Evolutionary conservation across 2,113 vertebrate species (phyloP), one percentile per base, ranked within the genome.

Genomic region (Actinemys pallida): DNA sequence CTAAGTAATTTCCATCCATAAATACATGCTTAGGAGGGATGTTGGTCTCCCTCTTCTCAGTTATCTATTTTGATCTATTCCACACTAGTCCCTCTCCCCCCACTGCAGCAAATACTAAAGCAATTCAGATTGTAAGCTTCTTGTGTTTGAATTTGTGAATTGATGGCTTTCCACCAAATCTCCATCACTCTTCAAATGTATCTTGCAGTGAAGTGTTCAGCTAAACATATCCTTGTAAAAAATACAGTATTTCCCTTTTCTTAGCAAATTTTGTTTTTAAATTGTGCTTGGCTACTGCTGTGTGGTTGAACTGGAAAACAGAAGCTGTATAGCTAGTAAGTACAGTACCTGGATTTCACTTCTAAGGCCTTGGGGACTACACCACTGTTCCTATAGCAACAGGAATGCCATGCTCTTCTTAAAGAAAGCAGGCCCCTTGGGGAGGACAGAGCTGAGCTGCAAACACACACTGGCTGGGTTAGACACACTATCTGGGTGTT

Each of bases 361-460:
- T 50, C 90, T 8, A 82, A 97, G 95, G 81, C 96, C 94, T 94
- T 27, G 91, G 95, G 91, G 97, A 56, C 78, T 95, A 94, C 57
- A 91, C 93, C 87, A 81, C 96, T 42, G 3, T 98, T 98, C 96
- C 98, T 96, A 97, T 98, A 97, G 98, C 98, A 98, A 98, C 98
- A 94, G 57, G 76, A 88, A 92, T 53, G 87, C 87, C 1, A 0
- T 87, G 92, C 95, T 92, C 81, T 56, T 96, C 96, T 95, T 93
- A 95, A 39, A 96, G 94, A 89, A 92, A 94, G 94, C 89, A 20
- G 56, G 12, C 96, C 95, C 90, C 94, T 10, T 2, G 57, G 97
- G 96, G 81, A 94, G 96, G 83, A 52, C 89, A 65, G 5, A 82
- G 92, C 93, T 65, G 92, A 69, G 94, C 39, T 39, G 87, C 75